A percentile compares a stretch with the other conserved stretches of the same genome.
Evolutionary conservation across 2,888 invertebrate genomes (phyloP).

Genomic region (Sialis lutaria): DNA sequence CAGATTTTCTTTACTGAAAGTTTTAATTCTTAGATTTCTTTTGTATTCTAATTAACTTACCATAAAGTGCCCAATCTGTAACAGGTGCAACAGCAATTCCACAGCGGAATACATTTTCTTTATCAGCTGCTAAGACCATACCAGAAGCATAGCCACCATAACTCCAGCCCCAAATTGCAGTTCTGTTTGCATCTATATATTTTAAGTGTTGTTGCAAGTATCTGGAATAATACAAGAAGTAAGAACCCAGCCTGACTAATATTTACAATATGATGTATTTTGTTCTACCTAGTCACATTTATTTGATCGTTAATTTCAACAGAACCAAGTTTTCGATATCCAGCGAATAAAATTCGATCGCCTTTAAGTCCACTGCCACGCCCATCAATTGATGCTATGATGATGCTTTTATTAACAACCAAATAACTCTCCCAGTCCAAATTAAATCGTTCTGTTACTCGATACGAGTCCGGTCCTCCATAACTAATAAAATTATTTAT

Average conservation of each 20-base stretch:
- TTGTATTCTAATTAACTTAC: too few species aligned
- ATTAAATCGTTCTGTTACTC: slow-evolving; percentile 65
- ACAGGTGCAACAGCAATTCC: slow-evolving; percentile 93
- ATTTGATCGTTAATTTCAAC: slow-evolving; percentile 87
- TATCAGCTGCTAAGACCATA: slow-evolving; percentile 67
- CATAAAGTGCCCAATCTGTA: slow-evolving; percentile 91
- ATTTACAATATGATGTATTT: too few species aligned
- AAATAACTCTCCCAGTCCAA: slow-evolving; percentile 82
- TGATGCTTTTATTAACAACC: slow-evolving; percentile 64
- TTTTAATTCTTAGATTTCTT: neutral
- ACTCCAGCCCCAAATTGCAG: slow-evolving; percentile 97
- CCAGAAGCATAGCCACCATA: slow-evolving; percentile 92
- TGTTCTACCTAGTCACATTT: slow-evolving; percentile 49
- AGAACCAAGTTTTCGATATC: slow-evolving; percentile 72
- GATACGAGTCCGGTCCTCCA: slow-evolving; percentile 79
- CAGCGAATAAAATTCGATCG: slow-evolving; percentile 60
- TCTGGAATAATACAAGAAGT: slow-evolving; percentile 23
- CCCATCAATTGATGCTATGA: slow-evolving; percentile 80
- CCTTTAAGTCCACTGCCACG: slow-evolving; percentile 80
- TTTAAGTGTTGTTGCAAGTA: slow-evolving; percentile 42
- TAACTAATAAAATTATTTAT: slow-evolving; percentile 41
- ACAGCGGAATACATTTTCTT: slow-evolving; percentile 64
- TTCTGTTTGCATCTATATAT: slow-evolving; percentile 63
- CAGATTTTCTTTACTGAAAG: neutral
- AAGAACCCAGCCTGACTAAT: neutral